Evolutionary conservation across 2,797 vertebrate species (phyloP).

Genomic region (Nothura maculosa): DNA sequence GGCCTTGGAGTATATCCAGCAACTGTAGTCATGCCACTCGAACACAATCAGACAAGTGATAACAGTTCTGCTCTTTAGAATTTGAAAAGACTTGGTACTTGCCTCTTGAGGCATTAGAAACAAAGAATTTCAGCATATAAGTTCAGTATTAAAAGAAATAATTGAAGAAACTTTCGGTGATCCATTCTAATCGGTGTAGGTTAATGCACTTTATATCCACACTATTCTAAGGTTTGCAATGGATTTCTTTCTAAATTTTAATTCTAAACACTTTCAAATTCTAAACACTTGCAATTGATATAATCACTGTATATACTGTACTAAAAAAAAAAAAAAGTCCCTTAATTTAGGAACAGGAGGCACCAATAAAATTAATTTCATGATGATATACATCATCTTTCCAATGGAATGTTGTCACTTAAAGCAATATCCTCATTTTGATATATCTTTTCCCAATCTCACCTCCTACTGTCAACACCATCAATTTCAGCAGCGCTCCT

Average conservation of each 20-base stretch:
- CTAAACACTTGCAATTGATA: not conserved
- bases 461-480: constrained; percentile 81
- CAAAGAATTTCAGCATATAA: not conserved
- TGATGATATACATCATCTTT: not conserved
- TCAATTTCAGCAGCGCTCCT: constrained; percentile 77
- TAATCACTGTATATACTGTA: not conserved
- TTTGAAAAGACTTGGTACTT: not conserved
- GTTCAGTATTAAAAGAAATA: not conserved
- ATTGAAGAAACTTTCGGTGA: not conserved
- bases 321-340: not conserved
- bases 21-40: constrained; percentile 2
- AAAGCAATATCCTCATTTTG: constrained; percentile 62
- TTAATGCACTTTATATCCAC: not conserved
- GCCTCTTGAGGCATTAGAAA: constrained; percentile 20
- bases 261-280: no score
- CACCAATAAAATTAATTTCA: not conserved
- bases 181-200: constrained; percentile 17
- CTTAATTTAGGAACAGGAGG: not conserved
- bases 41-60: constrained; percentile 4
- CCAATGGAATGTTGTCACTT: constrained; percentile 5
- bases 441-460: constrained; percentile 75
- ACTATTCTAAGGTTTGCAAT: not conserved
- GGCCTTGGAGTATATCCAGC: not conserved
- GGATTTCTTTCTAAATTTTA: no score
- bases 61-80: constrained; percentile 1